Conservation (phyloP, 2,797 vertebrate genomes). For the Coccyzus lansbergi region DNA sequence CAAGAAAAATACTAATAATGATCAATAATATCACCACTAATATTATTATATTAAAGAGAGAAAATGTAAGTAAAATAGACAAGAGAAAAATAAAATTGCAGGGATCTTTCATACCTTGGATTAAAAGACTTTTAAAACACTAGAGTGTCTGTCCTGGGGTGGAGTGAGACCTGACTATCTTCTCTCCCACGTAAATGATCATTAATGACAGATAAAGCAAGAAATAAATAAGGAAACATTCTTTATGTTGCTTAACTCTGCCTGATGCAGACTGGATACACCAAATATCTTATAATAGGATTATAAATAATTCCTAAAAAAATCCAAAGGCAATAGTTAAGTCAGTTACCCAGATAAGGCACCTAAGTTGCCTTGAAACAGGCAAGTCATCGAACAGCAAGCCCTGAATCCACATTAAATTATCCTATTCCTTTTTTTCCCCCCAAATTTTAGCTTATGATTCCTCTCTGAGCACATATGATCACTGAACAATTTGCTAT, state of each 20-base stretch:
- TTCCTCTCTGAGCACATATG: fast-evolving
- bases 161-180: not conserved
- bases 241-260: not conserved
- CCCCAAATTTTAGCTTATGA: not conserved
- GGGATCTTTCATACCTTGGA: not conserved
- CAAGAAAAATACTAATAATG: not conserved
- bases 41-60: not conserved
- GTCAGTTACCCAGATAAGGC: not conserved
- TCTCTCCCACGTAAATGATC: not conserved
- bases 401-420: not conserved
- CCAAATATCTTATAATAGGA: not conserved
- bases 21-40: not conserved
- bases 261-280: not conserved
- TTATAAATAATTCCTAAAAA: not conserved
- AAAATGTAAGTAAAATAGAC: not conserved
- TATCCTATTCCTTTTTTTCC: not conserved
- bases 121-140: not conserved
- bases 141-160: not conserved
- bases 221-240: not conserved
- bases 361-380: not conserved
- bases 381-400: not conserved
- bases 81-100: not conserved
- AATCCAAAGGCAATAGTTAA: not conserved
- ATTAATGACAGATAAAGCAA: not conserved
- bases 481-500: not conserved